phyloP scores from a whole-genome alignment of 1,140 invertebrate species.

The Saxidomus purpurata region DNA sequence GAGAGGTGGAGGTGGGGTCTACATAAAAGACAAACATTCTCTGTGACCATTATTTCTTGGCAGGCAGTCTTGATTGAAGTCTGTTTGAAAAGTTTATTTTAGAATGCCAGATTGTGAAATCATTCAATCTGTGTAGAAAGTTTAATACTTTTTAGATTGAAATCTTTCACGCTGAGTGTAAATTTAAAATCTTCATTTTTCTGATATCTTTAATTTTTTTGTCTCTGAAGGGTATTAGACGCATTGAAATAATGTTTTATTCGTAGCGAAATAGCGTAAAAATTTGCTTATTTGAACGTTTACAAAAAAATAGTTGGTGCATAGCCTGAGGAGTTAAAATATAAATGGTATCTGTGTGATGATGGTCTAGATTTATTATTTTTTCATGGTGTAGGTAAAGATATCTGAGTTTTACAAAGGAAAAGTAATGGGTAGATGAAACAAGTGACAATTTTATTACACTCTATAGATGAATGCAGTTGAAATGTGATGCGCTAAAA shows the following conservation, averaged over 20 bases:
- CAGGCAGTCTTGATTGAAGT: too few relatives aligned
- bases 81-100: too few relatives aligned
- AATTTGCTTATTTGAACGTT: background rate
- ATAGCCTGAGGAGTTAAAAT: background rate
- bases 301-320: background rate
- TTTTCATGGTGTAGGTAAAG: background rate
- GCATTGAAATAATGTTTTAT: background rate
- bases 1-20: too few relatives aligned
- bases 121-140: background rate
- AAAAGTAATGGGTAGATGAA: background rate
- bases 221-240: background rate
- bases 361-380: background rate
- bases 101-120: too few relatives aligned
- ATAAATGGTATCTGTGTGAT: background rate
- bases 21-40: too few relatives aligned
- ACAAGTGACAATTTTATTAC: background rate
- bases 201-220: background rate
- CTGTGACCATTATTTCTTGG: too few relatives aligned
- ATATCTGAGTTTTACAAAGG: background rate
- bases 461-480: background rate
- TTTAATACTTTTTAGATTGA: background rate
- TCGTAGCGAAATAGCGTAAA: background rate
- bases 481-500: constrained; percentile 8
- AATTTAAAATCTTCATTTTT: too few relatives aligned
- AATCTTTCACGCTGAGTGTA: background rate